Percentiles rank a stretch among this genome's conserved stretches.
These are phyloP conservation scores for Stenoptilia bipunctidactyla DNA, from an alignment of 2,888 invertebrate genomes.

Conservation along the genomic window DNA sequence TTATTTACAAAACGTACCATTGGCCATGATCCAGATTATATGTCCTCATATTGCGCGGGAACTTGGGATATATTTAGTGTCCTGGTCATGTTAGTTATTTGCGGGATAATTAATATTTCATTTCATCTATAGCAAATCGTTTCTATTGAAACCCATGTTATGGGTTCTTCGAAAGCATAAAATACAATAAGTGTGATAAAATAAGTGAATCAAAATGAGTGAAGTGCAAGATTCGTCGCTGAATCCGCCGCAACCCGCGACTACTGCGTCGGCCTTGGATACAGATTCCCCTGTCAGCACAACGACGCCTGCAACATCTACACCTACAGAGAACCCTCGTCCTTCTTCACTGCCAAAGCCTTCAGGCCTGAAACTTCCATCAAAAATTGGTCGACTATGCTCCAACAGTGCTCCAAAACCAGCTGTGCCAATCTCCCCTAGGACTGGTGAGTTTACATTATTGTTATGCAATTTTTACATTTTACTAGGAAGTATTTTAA, in stretches of 20 bases:
- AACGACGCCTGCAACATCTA: slow-evolving; percentile 38
- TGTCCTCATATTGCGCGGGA: slow-evolving; percentile 63
- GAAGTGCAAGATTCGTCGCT: slow-evolving; percentile 39
- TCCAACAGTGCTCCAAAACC: slow-evolving; percentile 75
- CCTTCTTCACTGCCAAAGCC: slow-evolving; percentile 63
- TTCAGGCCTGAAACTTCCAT: slow-evolving; percentile 74
- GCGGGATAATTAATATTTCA: neutral
- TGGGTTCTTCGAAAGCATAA: slow-evolving; percentile 11
- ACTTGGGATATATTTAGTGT: slow-evolving; percentile 63
- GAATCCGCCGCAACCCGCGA: slow-evolving; percentile 29
- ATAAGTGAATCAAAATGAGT: slow-evolving; percentile 50
- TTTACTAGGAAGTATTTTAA: neutral
- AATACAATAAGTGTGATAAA: slow-evolving; percentile 4
- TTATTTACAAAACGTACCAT: slow-evolving; percentile 38
- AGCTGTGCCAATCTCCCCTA: slow-evolving; percentile 73
- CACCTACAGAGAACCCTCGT: slow-evolving; percentile 36
- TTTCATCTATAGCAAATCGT: slow-evolving; percentile 1
- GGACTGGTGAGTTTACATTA: slow-evolving; percentile 49
- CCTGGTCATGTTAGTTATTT: slow-evolving; percentile 26
- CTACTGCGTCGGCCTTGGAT: slow-evolving; percentile 31
- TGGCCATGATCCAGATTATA: slow-evolving; percentile 69
- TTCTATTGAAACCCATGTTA: slow-evolving; percentile 2
- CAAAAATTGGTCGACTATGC: slow-evolving; percentile 78
- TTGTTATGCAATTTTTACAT: neutral
- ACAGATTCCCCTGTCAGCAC: slow-evolving; percentile 33